phyloP scores from a whole-genome alignment of 2,797 vertebrate genomes.

The Parambassis ranga region DNA sequence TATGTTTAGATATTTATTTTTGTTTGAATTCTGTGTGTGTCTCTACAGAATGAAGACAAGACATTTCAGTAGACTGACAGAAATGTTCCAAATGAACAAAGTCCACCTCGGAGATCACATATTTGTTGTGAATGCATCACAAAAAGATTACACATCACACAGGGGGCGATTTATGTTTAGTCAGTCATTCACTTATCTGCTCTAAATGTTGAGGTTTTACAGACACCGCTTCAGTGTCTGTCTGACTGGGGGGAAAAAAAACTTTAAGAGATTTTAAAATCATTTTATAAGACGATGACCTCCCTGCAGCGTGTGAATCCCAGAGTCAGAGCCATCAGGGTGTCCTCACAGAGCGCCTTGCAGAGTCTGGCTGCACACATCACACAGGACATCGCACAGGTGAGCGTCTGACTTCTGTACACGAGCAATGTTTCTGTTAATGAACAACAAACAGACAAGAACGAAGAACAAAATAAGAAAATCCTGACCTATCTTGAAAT shows the following conservation, averaged over 20 bases:
- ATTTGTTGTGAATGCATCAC: neutral
- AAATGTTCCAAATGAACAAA: neutral
- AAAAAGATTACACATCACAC: conserved; percentile 3
- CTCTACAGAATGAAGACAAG: too few species aligned
- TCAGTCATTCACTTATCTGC: neutral
- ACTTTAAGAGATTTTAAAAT: too few species aligned
- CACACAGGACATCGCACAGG: conserved; percentile 18
- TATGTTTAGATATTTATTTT: too few species aligned
- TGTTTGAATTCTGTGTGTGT: too few species aligned
- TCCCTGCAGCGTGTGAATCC: conserved; percentile 44
- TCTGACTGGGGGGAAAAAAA: too few species aligned
- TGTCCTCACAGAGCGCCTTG: conserved; percentile 8
- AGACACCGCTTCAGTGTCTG: neutral
- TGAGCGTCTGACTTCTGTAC: too few species aligned
- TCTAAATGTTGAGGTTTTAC: neutral
- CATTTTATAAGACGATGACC: conserved; percentile 16
- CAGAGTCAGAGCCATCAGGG: conserved; percentile 36
- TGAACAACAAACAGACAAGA: too few species aligned
- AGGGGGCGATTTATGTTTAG: neutral
- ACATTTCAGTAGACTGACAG: too few species aligned
- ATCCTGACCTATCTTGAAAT: too few species aligned
- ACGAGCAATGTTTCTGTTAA: too few species aligned
- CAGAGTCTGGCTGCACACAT: conserved; percentile 24
- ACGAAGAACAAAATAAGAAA: too few species aligned
- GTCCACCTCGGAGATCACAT: neutral